phyloP scores from a whole-genome alignment of 2,888 invertebrate species.

The Caenorhabditis imperialis region DNA sequence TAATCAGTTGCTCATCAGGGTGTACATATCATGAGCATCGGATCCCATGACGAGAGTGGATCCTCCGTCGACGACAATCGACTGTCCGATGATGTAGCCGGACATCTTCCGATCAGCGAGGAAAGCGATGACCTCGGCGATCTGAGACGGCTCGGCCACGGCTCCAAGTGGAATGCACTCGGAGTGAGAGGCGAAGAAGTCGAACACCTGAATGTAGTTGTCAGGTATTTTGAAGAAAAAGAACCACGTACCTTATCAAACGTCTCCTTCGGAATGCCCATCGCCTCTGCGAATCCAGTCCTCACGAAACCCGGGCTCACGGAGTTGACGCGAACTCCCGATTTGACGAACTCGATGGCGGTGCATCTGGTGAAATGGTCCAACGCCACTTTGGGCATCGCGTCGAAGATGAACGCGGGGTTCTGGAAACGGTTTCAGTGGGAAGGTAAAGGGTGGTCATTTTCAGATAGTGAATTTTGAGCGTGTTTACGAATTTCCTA shows the following conservation, averaged over 20 bases:
- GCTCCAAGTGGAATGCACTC: slow-evolving; percentile 24
- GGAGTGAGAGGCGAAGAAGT: neutral
- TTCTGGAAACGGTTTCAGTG: too few species aligned
- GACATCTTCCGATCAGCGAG: slow-evolving; percentile 47
- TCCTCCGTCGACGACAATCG: slow-evolving; percentile 51
- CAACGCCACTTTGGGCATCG: slow-evolving; percentile 39
- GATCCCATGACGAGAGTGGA: slow-evolving; percentile 31
- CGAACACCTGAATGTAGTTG: slow-evolving; percentile 21
- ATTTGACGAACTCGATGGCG: slow-evolving; percentile 30
- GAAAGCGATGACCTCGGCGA: too few species aligned
- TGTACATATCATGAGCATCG: too few species aligned
- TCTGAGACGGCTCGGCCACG: slow-evolving; percentile 35
- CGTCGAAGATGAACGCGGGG: slow-evolving; percentile 19
- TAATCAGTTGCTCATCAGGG: too few species aligned
- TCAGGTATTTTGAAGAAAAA: too few species aligned
- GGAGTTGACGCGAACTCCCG: slow-evolving; percentile 40
- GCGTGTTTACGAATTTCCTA: too few species aligned
- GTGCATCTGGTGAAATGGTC: slow-evolving; percentile 39
- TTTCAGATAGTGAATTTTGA: too few species aligned
- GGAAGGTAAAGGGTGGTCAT: too few species aligned
- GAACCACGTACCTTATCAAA: slow-evolving; percentile 23
- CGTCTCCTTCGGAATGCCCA: slow-evolving; percentile 27
- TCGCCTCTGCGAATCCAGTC: slow-evolving; percentile 44
- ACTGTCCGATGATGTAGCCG: slow-evolving; percentile 48
- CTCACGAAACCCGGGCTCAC: slow-evolving; percentile 51